These are phyloP conservation scores for Carapus acus DNA, from an alignment of 2,797 vertebrate species.

Conservation along the genomic window DNA sequence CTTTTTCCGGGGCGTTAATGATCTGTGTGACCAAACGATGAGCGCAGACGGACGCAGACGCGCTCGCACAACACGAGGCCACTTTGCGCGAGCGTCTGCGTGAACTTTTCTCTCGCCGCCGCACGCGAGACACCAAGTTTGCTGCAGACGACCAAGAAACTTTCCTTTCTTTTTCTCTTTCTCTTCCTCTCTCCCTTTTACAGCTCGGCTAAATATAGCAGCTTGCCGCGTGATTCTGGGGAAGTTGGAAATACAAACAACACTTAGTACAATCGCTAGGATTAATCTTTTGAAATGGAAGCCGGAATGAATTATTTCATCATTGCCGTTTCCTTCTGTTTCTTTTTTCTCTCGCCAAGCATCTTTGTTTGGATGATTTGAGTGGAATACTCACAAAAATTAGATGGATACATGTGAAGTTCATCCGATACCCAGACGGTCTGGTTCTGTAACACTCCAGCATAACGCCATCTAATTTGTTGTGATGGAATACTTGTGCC, in stretches of 20 bases:
- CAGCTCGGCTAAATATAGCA: conserved; percentile 36
- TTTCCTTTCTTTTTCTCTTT: too few relatives aligned
- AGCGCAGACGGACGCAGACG: conserved; percentile 33
- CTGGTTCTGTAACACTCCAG: conserved; percentile 3
- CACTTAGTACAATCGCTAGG: conserved; percentile 37
- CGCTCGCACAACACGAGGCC: conserved; percentile 50
- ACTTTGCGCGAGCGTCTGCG: conserved; percentile 49
- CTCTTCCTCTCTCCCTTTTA: too few relatives aligned
- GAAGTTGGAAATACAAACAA: conserved; percentile 35
- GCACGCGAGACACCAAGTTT: conserved; percentile 48
- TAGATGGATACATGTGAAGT: background rate
- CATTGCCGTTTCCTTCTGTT: conserved; percentile 17
- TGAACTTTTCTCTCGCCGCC: conserved; percentile 45
- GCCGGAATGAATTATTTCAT: conserved; percentile 16
- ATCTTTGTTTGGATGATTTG: conserved; percentile 16
- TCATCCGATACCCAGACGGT: conserved; percentile 1
- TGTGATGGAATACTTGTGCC: background rate
- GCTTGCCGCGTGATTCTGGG: conserved; percentile 14
- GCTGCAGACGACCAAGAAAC: conserved; percentile 33
- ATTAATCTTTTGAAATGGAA: conserved; percentile 40
- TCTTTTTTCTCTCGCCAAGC: conserved; percentile 17
- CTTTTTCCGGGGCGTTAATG: conserved; percentile 42
- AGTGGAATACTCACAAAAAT: conserved; percentile 4
- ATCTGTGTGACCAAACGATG: conserved; percentile 50
- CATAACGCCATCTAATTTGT: conserved; percentile 6